Conservation (phyloP, 1,140 invertebrate genomes). For the Achatina immaculata region DNA sequence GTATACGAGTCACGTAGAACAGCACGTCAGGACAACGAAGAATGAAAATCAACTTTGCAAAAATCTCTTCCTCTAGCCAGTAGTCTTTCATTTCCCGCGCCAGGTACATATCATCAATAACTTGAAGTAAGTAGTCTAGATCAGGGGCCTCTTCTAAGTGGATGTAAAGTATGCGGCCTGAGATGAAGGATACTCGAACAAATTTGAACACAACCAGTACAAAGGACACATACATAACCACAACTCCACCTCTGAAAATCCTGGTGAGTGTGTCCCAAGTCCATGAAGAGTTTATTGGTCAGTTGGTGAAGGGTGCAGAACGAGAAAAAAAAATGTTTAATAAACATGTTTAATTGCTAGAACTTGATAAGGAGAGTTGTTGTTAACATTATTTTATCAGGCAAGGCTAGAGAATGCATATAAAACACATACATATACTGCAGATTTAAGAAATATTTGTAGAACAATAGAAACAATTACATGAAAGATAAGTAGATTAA, state of each 20-base stretch:
- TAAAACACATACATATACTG: too few species aligned
- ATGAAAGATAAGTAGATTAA: too few species aligned
- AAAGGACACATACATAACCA: constrained; percentile 95
- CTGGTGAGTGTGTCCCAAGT: background rate
- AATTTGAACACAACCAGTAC: constrained; percentile 92
- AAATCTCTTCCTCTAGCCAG: constrained; percentile 96
- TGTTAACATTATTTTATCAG: background rate
- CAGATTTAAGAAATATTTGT: too few species aligned
- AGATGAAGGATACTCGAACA: constrained; percentile 83
- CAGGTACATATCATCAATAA: constrained; percentile 96
- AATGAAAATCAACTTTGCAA: constrained; percentile 97
- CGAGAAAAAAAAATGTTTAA: background rate
- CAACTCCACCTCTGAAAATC: constrained; percentile 80
- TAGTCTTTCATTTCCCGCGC: constrained; percentile 96
- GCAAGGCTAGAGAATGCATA: background rate
- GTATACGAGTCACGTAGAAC: constrained; percentile 81
- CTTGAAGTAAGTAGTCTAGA: constrained; percentile 89
- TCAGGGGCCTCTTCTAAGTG: constrained; percentile 98
- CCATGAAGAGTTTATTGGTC: background rate
- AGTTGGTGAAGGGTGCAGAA: background rate
- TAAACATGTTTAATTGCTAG: background rate
- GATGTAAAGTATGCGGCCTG: constrained; percentile 87
- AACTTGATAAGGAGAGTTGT: background rate
- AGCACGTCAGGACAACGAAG: constrained; percentile 97
- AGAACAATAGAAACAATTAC: too few species aligned